Conservation (phyloP, 1,140 invertebrate species). For the Pectinophora gossypiella region DNA sequence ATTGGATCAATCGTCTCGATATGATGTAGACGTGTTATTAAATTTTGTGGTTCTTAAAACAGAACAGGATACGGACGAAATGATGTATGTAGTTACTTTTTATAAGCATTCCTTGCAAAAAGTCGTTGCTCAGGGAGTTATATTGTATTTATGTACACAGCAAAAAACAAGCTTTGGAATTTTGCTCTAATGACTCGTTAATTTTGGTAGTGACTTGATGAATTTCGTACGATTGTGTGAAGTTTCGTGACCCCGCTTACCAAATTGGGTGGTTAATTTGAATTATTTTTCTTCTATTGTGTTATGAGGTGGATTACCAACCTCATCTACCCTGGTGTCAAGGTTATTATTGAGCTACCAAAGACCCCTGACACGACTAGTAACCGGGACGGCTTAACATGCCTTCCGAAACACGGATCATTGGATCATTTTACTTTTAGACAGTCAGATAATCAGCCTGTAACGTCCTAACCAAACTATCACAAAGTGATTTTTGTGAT, state of each 20-base stretch:
- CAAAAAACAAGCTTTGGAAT: constrained; percentile 59
- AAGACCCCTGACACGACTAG: too few relatives aligned
- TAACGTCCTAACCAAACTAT: too few relatives aligned
- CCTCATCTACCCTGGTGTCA: too few relatives aligned
- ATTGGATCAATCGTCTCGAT: too few relatives aligned
- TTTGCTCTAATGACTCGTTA: constrained; percentile 61
- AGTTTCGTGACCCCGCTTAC: constrained; percentile 20
- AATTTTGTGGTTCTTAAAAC: not conserved
- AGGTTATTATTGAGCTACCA: too few relatives aligned
- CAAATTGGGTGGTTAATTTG: not conserved
- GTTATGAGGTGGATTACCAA: too few relatives aligned
- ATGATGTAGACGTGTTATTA: not conserved
- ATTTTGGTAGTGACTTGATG: constrained; percentile 52
- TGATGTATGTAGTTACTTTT: constrained; percentile 50
- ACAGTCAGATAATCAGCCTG: too few relatives aligned
- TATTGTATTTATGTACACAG: constrained; percentile 48
- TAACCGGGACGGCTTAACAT: too few relatives aligned
- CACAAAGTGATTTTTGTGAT: too few relatives aligned
- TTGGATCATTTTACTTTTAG: too few relatives aligned
- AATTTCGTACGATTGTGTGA: constrained; percentile 49
- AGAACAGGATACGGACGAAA: constrained; percentile 52
- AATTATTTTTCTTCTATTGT: too few relatives aligned
- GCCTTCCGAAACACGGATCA: too few relatives aligned
- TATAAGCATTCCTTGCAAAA: constrained; percentile 64
- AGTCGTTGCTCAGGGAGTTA: constrained; percentile 49